Conservation (phyloP, 1,140 invertebrate species). For the Scylla paramamosain region DNA sequence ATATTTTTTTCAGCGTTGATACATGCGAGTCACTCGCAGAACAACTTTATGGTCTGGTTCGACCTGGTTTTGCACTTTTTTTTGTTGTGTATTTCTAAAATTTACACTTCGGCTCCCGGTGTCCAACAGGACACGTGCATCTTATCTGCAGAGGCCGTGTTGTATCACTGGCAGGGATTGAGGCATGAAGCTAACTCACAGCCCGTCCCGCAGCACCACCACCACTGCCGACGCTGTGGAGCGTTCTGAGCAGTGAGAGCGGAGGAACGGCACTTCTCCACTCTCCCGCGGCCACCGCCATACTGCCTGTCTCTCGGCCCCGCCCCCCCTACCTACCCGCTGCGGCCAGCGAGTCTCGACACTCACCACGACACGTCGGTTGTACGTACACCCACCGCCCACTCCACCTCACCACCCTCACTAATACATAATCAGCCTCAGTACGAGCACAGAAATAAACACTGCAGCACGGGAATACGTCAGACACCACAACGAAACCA, state of each 20-base stretch:
- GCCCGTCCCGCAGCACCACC: background rate
- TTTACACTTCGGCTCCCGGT: slow-evolving; percentile 24
- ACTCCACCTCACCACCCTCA: background rate
- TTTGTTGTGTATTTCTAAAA: slow-evolving; percentile 29
- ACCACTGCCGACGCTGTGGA: background rate
- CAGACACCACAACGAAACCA: too few species aligned
- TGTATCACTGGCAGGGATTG: background rate
- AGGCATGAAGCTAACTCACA: background rate
- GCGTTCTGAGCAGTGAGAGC: slow-evolving; percentile 50
- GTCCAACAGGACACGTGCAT: background rate
- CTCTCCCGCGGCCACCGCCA: slow-evolving; percentile 63
- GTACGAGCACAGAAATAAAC: too few species aligned
- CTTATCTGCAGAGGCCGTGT: background rate
- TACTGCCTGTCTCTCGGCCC: slow-evolving; percentile 5
- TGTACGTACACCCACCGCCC: background rate
- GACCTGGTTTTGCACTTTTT: slow-evolving; percentile 48
- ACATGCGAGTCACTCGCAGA: background rate
- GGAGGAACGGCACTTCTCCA: slow-evolving; percentile 56
- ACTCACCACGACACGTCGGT: background rate
- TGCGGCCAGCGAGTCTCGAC: background rate
- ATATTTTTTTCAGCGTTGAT: slow-evolving; percentile 11
- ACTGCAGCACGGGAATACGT: too few species aligned
- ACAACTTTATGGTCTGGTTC: slow-evolving; percentile 28
- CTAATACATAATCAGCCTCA: background rate
- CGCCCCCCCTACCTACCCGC: background rate